These are phyloP conservation scores for Dendronephthya gigantea DNA, from an alignment of 64 coral and sea anemone genomes.

Conservation along the genomic window DNA sequence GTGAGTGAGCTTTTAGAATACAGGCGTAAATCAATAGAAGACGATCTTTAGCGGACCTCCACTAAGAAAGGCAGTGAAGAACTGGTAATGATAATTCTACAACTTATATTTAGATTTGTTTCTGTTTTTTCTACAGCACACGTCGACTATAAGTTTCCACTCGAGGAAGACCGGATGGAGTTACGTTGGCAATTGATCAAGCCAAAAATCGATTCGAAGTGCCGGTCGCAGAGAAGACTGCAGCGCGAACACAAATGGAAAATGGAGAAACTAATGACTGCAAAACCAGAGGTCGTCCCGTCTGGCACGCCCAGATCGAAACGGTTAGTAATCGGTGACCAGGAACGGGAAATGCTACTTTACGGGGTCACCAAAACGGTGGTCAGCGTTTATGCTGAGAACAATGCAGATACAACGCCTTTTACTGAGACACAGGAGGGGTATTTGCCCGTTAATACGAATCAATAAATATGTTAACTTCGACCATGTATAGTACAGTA, in stretches of 20 bases:
- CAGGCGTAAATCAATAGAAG: too few species aligned
- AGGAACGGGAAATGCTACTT: background rate
- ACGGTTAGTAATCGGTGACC: background rate
- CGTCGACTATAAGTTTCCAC: slow-evolving; percentile 89
- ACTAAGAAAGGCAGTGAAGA: too few species aligned
- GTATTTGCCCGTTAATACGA: background rate
- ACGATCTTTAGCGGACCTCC: too few species aligned
- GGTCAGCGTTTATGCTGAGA: background rate
- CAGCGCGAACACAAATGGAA: slow-evolving; percentile 54
- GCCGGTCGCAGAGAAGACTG: slow-evolving; percentile 63
- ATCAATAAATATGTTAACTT: background rate
- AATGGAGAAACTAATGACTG: background rate
- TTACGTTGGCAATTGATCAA: slow-evolving; percentile 81
- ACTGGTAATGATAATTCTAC: too few species aligned
- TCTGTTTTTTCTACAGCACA: slow-evolving; percentile 30
- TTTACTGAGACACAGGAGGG: background rate
- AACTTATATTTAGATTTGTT: background rate
- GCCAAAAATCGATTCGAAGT: slow-evolving; percentile 82
- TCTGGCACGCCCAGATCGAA: background rate
- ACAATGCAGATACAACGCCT: background rate
- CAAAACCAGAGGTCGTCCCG: background rate
- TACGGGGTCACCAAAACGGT: background rate
- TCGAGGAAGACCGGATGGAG: slow-evolving; percentile 60
- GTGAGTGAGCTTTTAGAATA: too few species aligned
- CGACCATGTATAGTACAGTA: background rate